Base-by-base conservation (phyloP, 2,888 invertebrate species). In the Caenorhabditis angaria region DNA sequence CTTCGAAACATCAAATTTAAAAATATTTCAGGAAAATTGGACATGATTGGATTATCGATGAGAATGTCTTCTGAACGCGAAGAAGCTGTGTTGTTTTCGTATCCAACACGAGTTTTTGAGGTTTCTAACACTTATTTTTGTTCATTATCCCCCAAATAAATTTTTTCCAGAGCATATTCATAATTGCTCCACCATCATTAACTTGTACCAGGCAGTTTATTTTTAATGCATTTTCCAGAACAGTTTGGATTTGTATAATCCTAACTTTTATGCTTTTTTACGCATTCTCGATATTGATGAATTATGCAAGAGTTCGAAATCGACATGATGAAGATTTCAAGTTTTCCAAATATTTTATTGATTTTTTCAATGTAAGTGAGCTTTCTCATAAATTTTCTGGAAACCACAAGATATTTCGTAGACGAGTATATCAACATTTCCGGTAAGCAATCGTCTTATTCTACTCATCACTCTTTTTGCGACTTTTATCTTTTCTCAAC, bases 21-120 rank as follows among this genome's bases (percentile, higher is more conserved):
- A n/a, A n/a, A n/a, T 25, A 20, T 47, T 61, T 28, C 22, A 76
- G 75, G 65, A 12, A 59, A 71, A 22, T 68, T 81, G 0, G 79
- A 79, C 56, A 72, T 81, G 71, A 76, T 76, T 54, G 81, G 81
- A 4, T 54, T 81, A 18, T 76, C 79, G 4, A 79, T 79, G 76
- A 32, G 80, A 29, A 77, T 81, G 58, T 70, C 79, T 0, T 61
- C 70, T 18, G 81, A 81, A 48, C 62, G 81, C 24, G 73, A 73
- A 56, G 73, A 81, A 56, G 74, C 69, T 28, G 72, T 79, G 2
- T 57, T 72, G 35, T 81, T 81, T 25, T 76, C 79, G 18, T 81
- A 79, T 32, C 81, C 81, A 0, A 74, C 76, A 2, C 50, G 81
- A 60, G 73, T 73, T 56, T 81, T 81, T 54, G 76, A 81, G 58